These are phyloP conservation scores for Arctocebus calabarensis DNA, from an alignment of 2,797 vertebrate species.

Conservation along the genomic window DNA sequence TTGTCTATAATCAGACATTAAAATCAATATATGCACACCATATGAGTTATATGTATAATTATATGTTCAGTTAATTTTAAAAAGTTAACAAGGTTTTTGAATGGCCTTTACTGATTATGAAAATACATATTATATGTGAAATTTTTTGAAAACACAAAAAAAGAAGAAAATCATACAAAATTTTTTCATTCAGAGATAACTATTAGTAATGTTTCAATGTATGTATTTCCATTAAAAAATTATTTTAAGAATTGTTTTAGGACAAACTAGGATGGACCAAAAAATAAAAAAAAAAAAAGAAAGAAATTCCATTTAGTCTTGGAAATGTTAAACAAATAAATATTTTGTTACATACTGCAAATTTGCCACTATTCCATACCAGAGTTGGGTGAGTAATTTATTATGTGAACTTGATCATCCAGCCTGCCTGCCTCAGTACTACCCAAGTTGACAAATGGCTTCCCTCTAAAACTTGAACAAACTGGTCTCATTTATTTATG, in stretches of 20 bases:
- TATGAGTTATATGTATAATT: neutral
- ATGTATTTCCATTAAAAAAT: neutral
- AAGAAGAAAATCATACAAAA: neutral
- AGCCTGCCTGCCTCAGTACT: neutral
- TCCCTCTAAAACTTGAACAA: neutral
- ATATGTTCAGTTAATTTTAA: slow-evolving; percentile 12
- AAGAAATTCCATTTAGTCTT: slow-evolving; percentile 5
- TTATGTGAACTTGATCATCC: neutral
- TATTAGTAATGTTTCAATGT: slow-evolving; percentile 32
- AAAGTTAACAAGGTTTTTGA: slow-evolving; percentile 20
- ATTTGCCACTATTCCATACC: neutral
- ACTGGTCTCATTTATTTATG: neutral
- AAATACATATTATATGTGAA: neutral
- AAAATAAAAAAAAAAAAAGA: no score
- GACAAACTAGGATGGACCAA: no score
- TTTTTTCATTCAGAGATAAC: slow-evolving; percentile 13
- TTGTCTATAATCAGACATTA: neutral
- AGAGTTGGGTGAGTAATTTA: slow-evolving; percentile 2
- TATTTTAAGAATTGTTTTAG: neutral
- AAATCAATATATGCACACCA: neutral
- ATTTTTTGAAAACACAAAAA: neutral
- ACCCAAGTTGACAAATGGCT: slow-evolving; percentile 1
- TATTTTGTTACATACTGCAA: neutral
- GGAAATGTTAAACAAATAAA: slow-evolving; percentile 35
- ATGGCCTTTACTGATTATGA: neutral